These are phyloP conservation scores for Corythornis cristatus DNA, from an alignment of 2,113 vertebrate species.

Conservation along the genomic window DNA sequence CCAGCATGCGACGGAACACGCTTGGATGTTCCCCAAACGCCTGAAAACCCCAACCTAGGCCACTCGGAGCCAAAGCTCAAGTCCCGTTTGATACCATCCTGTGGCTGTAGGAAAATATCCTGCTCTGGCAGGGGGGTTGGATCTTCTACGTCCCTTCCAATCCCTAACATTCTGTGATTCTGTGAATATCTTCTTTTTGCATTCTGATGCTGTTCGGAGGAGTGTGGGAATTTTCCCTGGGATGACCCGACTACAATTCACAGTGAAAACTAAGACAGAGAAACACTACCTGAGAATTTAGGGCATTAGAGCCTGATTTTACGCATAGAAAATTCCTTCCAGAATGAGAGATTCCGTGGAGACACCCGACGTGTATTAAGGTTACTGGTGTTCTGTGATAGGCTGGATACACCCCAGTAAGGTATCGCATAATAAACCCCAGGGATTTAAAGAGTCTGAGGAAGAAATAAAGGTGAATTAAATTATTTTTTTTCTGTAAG, in stretches of 20 bases:
- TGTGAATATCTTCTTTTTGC: not conserved
- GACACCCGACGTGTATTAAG: too few species aligned
- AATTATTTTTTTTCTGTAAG: not conserved
- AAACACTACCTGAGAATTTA: not conserved
- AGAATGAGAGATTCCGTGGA: not conserved
- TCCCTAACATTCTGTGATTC: too few species aligned
- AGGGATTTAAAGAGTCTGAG: not conserved
- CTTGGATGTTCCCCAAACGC: not conserved
- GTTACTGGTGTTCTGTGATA: not conserved
- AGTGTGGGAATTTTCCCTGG: not conserved
- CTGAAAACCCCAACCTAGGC: too few species aligned
- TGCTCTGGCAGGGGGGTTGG: too few species aligned
- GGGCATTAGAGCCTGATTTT: accelerated
- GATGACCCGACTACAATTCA: not conserved
- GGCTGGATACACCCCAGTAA: not conserved
- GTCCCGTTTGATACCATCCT: accelerated
- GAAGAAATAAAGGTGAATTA: not conserved
- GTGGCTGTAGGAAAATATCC: not conserved
- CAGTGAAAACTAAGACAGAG: not conserved
- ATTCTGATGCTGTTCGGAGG: accelerated
- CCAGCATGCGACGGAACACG: not conserved
- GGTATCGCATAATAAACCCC: not conserved
- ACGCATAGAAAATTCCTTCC: not conserved
- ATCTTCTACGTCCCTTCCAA: too few species aligned
- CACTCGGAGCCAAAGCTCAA: not conserved